Conservation (phyloP, 2,888 invertebrate species). For the Coelogynopora nodosa region DNA sequence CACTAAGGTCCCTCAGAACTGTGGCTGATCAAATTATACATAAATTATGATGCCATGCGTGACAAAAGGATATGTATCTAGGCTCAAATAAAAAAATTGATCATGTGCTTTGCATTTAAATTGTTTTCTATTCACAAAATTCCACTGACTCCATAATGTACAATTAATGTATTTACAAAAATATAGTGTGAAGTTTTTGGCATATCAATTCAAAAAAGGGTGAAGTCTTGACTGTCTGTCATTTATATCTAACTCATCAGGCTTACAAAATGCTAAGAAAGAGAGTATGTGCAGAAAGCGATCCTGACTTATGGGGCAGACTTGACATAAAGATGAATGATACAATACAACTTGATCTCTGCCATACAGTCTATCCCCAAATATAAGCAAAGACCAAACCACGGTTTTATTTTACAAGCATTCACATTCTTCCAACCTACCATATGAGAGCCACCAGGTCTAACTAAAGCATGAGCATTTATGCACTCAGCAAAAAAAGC, state of each 20-base stretch:
- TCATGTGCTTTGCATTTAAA: too few species aligned
- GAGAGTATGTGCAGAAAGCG: neutral
- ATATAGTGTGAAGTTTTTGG: too few species aligned
- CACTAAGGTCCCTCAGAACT: too few species aligned
- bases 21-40: too few species aligned
- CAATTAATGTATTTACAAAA: too few species aligned
- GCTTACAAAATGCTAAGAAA: conserved; percentile 22
- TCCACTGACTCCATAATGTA: too few species aligned
- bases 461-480: conserved; percentile 13
- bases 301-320: neutral
- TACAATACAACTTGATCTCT: neutral
- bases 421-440: neutral
- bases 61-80: too few species aligned
- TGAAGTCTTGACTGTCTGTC: conserved; percentile 23
- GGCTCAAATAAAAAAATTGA: too few species aligned
- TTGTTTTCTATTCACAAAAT: too few species aligned
- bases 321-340: neutral
- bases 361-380: conserved; percentile 9
- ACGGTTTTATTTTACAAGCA: neutral
- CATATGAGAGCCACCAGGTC: conserved; percentile 1
- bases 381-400: conserved; percentile 5
- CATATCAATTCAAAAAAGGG: conserved; percentile 49
- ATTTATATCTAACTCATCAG: neutral
- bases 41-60: too few species aligned
- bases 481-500: neutral